Conservation (phyloP, 2,797 vertebrate genomes). For the Microctenopoma steveboyesi region DNA sequence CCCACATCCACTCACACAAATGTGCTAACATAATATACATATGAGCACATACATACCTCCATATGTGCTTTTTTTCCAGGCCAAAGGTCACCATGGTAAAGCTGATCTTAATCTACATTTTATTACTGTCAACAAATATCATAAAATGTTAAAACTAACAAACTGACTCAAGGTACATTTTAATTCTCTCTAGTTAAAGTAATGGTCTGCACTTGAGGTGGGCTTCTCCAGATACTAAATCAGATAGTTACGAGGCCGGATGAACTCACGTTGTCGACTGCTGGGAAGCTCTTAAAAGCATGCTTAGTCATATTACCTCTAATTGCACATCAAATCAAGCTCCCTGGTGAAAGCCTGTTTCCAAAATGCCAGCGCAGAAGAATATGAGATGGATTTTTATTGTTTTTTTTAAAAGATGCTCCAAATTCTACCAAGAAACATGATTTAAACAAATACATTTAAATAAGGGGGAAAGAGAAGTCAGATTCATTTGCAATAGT, state of each 20-base stretch:
- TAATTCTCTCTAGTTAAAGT: constrained; percentile 25
- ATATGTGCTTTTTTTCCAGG: background rate
- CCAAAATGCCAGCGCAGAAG: background rate
- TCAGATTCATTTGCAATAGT: constrained; percentile 35
- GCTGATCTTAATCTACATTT: background rate
- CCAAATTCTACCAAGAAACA: constrained; percentile 38
- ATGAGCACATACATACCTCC: constrained; percentile 1
- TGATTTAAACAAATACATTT: constrained; percentile 38
- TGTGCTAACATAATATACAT: constrained; percentile 45
- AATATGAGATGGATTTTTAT: background rate
- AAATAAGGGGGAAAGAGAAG: constrained; percentile 4
- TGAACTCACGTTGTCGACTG: constrained; percentile 62
- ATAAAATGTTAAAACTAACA: background rate
- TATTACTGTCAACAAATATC: background rate
- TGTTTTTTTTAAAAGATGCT: constrained; percentile 34
- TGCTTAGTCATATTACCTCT: constrained; percentile 72
- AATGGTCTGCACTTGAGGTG: constrained; percentile 33
- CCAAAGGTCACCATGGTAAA: constrained; percentile 18
- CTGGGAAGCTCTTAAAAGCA: constrained; percentile 73
- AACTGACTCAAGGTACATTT: background rate
- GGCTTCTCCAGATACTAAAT: constrained; percentile 47
- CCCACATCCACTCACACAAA: constrained; percentile 61
- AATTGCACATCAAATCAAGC: constrained; percentile 58
- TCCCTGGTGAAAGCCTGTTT: constrained; percentile 28
- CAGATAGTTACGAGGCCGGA: constrained; percentile 65